Percentiles rank a stretch among this genome's conserved stretches.
Conservation (phyloP, 2,797 vertebrate species). For the Pampus argenteus region DNA sequence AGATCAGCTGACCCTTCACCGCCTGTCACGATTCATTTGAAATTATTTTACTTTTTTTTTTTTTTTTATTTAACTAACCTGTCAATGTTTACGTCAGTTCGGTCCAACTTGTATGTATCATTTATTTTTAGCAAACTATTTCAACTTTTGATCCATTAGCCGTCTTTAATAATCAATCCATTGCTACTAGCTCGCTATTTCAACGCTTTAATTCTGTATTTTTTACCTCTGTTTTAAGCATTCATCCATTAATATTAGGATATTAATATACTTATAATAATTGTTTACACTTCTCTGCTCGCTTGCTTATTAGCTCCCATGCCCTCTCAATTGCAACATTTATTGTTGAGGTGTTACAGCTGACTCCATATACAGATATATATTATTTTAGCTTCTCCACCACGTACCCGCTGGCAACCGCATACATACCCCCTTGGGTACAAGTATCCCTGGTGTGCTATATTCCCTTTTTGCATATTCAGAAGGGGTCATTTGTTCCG, state of each 20-base stretch:
- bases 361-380: neutral
- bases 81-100: neutral
- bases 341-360: neutral
- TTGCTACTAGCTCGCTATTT: neutral
- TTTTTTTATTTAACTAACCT: conserved; percentile 17
- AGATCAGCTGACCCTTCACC: neutral
- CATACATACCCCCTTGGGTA: conserved; percentile 1
- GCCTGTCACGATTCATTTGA: neutral
- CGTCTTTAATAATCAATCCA: neutral
- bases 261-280: too few species aligned
- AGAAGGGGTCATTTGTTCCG: conserved; percentile 31
- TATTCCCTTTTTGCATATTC: conserved; percentile 7
- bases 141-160: neutral
- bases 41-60: conserved; percentile 30
- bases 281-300: neutral
- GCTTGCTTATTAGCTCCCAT: neutral
- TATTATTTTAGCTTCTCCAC: neutral
- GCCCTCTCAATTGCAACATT: neutral
- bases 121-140: neutral
- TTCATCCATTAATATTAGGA: neutral
- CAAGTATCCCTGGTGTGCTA: neutral
- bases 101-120: neutral
- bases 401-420: conserved; percentile 4
- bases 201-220: neutral
- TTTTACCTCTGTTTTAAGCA: neutral